Evolutionary conservation across 2,113 vertebrate genomes (phyloP), one percentile per base, ranked within the genome.

Genomic region (Rhineura floridana): DNA sequence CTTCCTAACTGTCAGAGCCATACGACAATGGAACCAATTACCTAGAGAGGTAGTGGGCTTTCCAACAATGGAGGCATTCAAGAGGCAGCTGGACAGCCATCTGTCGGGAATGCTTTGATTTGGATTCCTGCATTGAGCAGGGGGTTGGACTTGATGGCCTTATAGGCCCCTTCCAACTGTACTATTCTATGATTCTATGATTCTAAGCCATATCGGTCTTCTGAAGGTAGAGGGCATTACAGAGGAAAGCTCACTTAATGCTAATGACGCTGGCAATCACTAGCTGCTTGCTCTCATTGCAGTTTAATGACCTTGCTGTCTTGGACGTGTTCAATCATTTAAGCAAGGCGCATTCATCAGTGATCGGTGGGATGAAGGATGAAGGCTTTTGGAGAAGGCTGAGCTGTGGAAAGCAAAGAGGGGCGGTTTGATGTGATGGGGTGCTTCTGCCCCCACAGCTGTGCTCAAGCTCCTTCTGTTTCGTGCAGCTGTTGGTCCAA

Each of bases 241-340:
- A 78, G 46, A 69, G 75, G 81, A 46, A 78, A 76, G 81, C 30
- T 11, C 48, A 33, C 39, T 80, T 89, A 10, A 84, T 84, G 75
- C 75, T 84, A 79, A 72, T 48, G 13, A 80, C 48, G 75, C 44
- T 44, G 23, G 65, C 50, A 13, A 62, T 79, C 9, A 36, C 67
- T 89, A 15, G 48, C 81, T 23, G 46, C n/a, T 80, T 23, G 63
- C 67, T 72, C 88, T 84, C 48, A 84, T 79, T 84, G 63, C 82
- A 19, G 63, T 69, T 70, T 79, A 84, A 81, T 46, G 65, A 85
- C 83, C 83, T 85, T 39, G 39, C 82, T 80, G 36, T 44, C 50
- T 48, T 62, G 48, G 75, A 30, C 28, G 42, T 44, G 2, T 59
- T 75, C 42, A 11, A 75, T 70, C 73, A 28, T 55, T 21, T 78